Percentiles rank a stretch among this genome's conserved stretches.
Evolutionary conservation across 1,140 invertebrate genomes (phyloP).

Genomic region (Leptonema lineaticorne): DNA sequence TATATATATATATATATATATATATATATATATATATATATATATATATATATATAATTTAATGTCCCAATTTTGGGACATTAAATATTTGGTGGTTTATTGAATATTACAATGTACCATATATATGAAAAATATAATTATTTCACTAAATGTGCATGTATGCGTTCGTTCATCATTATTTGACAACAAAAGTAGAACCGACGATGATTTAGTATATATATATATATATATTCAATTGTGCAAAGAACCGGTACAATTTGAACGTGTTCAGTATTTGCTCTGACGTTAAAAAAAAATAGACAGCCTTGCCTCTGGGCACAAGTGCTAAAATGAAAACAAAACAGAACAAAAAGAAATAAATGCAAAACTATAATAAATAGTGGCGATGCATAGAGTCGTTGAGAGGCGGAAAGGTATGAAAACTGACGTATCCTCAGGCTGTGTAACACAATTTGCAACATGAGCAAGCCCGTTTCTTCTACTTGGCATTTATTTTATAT

Average conservation of each 20-base stretch:
- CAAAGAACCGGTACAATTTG: background rate
- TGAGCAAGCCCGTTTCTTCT: background rate
- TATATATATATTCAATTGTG: no score
- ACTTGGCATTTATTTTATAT: background rate
- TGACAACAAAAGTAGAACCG: no score
- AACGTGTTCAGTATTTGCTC: background rate
- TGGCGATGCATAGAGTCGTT: background rate
- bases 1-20: background rate
- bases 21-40: conserved; percentile 1
- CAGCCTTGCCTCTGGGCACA: background rate
- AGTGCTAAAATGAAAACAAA: no score
- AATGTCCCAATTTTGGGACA: no score
- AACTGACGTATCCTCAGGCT: background rate
- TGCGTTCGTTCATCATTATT: no score
- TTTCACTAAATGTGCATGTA: no score
- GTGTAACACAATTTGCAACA: background rate
- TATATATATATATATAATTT: no score
- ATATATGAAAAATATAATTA: no score
- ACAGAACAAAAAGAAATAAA: no score
- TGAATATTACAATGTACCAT: no score
- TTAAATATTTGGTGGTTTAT: no score
- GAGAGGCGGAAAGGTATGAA: background rate
- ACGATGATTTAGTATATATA: no score
- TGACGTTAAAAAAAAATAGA: background rate
- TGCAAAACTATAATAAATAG: background rate